phyloP scores from a whole-genome alignment of 2,113 vertebrate species.

The Mugil cephalus region DNA sequence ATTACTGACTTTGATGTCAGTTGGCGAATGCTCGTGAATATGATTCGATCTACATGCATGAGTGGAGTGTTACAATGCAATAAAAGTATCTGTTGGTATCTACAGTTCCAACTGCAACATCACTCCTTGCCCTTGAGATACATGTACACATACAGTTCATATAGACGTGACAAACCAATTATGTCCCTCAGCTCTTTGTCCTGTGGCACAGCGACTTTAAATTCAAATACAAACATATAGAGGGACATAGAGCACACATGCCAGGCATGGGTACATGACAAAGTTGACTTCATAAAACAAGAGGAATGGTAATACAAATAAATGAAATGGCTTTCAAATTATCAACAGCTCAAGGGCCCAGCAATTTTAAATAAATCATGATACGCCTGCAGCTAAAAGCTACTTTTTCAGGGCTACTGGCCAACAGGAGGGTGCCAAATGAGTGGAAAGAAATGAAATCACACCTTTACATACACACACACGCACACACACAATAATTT shows the following conservation, averaged over 20 bases:
- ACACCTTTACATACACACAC: conserved; percentile 1
- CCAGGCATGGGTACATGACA: conserved; percentile 31
- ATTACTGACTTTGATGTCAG: neutral
- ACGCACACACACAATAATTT: conserved; percentile 62
- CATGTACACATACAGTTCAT: conserved; percentile 3
- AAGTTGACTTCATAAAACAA: conserved; percentile 43
- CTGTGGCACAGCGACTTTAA: neutral
- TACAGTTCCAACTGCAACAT: neutral
- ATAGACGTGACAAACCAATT: neutral
- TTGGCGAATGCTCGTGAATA: neutral
- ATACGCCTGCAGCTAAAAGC: conserved; percentile 82
- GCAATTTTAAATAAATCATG: conserved; percentile 88
- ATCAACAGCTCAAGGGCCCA: conserved; percentile 80
- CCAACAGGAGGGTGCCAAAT: conserved; percentile 74
- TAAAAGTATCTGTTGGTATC: neutral
- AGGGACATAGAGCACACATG: neutral
- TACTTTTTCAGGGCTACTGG: conserved; percentile 80
- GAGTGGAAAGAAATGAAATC: conserved; percentile 48
- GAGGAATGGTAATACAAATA: conserved; percentile 76
- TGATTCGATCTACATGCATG: neutral
- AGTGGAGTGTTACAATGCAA: neutral
- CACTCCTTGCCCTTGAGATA: neutral
- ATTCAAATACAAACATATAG: neutral
- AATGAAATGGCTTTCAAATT: conserved; percentile 81
- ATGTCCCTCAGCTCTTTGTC: neutral